phyloP scores from a whole-genome alignment of 2,113 vertebrate genomes.

The Oophaga pumilio region DNA sequence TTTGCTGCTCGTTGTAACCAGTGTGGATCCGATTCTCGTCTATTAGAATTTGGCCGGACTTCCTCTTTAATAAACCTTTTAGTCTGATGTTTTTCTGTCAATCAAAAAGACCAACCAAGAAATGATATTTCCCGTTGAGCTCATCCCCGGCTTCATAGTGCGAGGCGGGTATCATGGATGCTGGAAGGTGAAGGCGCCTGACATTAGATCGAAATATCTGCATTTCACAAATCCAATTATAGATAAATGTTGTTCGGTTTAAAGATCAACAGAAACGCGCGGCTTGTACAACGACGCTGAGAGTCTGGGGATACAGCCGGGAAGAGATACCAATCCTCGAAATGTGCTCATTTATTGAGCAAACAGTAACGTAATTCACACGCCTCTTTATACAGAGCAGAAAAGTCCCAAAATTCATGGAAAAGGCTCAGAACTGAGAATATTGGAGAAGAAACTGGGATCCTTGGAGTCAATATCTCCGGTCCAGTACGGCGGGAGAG shows the following conservation, averaged over 20 bases:
- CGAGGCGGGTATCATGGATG: neutral
- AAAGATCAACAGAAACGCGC: constrained; percentile 17
- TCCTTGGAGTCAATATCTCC: neutral
- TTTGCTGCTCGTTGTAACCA: too few relatives aligned
- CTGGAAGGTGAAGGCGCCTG: neutral
- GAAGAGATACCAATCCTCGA: neutral
- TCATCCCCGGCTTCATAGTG: neutral
- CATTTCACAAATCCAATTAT: constrained; percentile 32
- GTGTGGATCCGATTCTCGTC: neutral
- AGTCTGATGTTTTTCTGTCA: neutral
- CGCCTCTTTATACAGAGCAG: neutral
- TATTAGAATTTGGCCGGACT: neutral
- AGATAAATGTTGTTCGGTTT: constrained; percentile 32
- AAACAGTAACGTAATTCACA: neutral
- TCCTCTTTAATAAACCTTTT: neutral
- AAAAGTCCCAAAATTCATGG: neutral
- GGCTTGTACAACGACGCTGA: neutral
- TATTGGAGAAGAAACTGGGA: neutral
- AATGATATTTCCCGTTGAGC: neutral
- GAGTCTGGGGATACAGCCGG: neutral
- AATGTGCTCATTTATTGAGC: constrained; percentile 10
- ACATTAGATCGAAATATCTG: constrained; percentile 16
- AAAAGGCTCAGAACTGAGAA: neutral
- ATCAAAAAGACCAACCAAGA: neutral
- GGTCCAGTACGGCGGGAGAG: neutral